Percentiles rank a stretch among this genome's conserved stretches.
Evolutionary conservation across 2,888 invertebrate species (phyloP).

Genomic region (Trisateles emortualis): DNA sequence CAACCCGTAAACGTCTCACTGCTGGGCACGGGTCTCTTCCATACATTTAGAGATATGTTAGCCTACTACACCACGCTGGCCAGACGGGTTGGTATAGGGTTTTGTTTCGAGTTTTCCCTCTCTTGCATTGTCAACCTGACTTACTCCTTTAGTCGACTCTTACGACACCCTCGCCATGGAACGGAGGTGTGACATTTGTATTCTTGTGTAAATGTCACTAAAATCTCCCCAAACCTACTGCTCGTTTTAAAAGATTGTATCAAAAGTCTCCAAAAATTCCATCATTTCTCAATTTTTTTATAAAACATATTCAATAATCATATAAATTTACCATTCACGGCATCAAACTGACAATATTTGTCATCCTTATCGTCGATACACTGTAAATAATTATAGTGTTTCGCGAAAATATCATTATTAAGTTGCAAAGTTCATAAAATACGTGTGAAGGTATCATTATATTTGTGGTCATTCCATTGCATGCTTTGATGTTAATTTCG

Average conservation of each 20-base stretch:
- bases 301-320: neutral
- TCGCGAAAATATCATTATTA: constrained; percentile 10
- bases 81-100: too few species aligned
- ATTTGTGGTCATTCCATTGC: constrained; percentile 17
- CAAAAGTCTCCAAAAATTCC: neutral
- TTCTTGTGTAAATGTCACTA: too few species aligned
- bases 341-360: neutral
- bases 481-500: constrained; percentile 19
- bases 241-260: neutral
- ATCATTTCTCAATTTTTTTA: neutral
- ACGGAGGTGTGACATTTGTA: too few species aligned
- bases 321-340: neutral
- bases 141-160: too few species aligned
- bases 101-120: too few species aligned
- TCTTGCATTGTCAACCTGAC: too few species aligned
- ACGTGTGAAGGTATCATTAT: neutral
- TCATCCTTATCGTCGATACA: constrained; percentile 8
- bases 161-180: too few species aligned
- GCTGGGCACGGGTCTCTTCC: too few species aligned
- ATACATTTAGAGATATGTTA: too few species aligned
- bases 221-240: too few species aligned
- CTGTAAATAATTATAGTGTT: neutral
- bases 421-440: neutral
- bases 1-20: too few species aligned
- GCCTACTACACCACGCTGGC: too few species aligned